A percentile compares a stretch with the other conserved stretches of the same genome.
phyloP scores from a whole-genome alignment of 2,113 vertebrate species.

The Trogon surrucura region DNA sequence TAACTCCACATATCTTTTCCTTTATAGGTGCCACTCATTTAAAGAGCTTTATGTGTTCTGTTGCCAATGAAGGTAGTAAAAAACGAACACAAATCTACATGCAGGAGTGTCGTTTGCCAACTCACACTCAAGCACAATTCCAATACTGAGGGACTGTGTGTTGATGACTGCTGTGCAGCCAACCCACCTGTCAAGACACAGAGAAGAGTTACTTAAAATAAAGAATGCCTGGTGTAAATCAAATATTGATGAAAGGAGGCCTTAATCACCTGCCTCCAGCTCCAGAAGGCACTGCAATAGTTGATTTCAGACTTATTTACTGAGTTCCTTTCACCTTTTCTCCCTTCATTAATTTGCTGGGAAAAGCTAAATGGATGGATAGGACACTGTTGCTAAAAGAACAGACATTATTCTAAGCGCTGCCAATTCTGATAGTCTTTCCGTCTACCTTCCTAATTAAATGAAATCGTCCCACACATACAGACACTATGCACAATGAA shows the following conservation, averaged over 20 bases:
- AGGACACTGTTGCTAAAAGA: background rate
- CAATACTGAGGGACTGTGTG: background rate
- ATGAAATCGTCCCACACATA: background rate
- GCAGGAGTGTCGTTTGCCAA: background rate
- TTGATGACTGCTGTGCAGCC: background rate
- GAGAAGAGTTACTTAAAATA: conserved; percentile 36
- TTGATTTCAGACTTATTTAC: conserved; percentile 52
- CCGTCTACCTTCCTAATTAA: background rate
- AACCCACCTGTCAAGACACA: conserved; percentile 38
- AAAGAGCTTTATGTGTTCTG: background rate
- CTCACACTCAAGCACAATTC: background rate
- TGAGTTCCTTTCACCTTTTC: conserved; percentile 39
- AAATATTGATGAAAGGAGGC: conserved; percentile 35
- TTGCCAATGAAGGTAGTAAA: background rate
- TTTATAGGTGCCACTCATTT: background rate
- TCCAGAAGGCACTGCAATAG: background rate
- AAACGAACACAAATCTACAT: background rate
- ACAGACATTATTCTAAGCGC: background rate
- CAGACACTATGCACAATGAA: background rate
- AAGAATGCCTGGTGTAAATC: conserved; percentile 40
- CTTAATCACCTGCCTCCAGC: conserved; percentile 31
- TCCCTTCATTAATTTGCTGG: conserved; percentile 37
- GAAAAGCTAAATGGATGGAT: background rate
- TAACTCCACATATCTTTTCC: background rate
- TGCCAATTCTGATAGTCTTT: background rate